Evolutionary conservation across 2,113 vertebrate species (phyloP).

Genomic region (Corvus moneduloides): DNA sequence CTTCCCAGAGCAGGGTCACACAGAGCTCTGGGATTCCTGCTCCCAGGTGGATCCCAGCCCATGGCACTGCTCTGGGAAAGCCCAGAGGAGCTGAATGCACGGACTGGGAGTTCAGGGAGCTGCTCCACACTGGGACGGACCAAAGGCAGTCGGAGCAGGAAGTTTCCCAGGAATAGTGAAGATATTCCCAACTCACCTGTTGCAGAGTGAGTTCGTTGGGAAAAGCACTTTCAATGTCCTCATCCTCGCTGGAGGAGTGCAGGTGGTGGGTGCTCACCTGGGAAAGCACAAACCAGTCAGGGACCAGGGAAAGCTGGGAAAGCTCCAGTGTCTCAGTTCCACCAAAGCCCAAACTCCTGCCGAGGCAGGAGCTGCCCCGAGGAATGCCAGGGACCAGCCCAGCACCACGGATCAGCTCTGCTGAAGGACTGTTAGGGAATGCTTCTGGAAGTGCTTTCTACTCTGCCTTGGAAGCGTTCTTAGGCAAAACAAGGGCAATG

Average conservation of each 20-base stretch:
- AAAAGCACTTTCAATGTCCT: conserved; percentile 91
- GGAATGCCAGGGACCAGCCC: rapidly evolving
- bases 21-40: background rate
- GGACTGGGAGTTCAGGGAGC: background rate
- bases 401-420: background rate
- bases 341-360: background rate
- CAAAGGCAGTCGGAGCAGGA: rapidly evolving
- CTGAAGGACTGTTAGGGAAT: background rate
- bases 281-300: background rate
- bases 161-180: rapidly evolving
- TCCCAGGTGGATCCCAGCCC: rapidly evolving
- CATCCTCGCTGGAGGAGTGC: conserved; percentile 94
- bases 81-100: background rate
- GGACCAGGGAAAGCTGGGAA: background rate
- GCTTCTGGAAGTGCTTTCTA: background rate
- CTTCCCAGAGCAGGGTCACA: background rate
- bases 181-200: conserved; percentile 74
- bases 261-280: conserved; percentile 95
- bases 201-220: conserved; percentile 93
- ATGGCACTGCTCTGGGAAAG: background rate
- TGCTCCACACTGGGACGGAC: background rate
- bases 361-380: background rate
- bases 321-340: rapidly evolving
- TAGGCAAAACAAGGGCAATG: background rate
- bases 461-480: background rate